phyloP scores from a whole-genome alignment of 1,140 invertebrate species.

The Episyrphus balteatus region DNA sequence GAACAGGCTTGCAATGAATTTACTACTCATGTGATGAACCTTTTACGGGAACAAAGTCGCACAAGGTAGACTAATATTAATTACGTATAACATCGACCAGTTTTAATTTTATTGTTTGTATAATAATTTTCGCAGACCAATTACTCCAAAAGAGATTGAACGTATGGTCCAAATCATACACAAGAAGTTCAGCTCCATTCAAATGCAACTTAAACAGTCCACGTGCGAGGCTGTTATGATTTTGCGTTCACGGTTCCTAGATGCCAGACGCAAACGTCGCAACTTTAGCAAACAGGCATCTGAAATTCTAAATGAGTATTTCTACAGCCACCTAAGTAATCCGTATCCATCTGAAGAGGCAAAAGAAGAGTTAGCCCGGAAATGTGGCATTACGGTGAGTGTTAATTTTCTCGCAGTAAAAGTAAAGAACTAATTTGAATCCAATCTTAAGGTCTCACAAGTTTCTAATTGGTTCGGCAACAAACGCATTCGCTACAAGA shows the following conservation, averaged over 20 bases:
- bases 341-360: slow-evolving; percentile 99
- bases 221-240: slow-evolving; percentile 99
- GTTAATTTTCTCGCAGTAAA: neutral
- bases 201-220: slow-evolving; percentile 99
- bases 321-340: slow-evolving; percentile 98
- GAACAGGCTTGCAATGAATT: slow-evolving; percentile 99
- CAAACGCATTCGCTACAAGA: slow-evolving; percentile 99
- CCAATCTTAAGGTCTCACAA: slow-evolving; percentile 42
- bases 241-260: slow-evolving; percentile 78
- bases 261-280: slow-evolving; percentile 94
- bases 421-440: slow-evolving; percentile 1
- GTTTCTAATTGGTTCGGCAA: slow-evolving; percentile 99
- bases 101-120: slow-evolving; percentile 2
- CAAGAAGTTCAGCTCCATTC: slow-evolving; percentile 99
- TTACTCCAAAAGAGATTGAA: slow-evolving; percentile 92
- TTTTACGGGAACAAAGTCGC: slow-evolving; percentile 92
- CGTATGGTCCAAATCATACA: slow-evolving; percentile 99
- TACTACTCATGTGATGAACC: slow-evolving; percentile 98
- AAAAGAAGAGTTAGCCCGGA: slow-evolving; percentile 98
- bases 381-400: slow-evolving; percentile 97
- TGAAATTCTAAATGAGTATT: slow-evolving; percentile 99
- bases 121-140: slow-evolving; percentile 57
- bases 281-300: slow-evolving; percentile 99
- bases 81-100: neutral
- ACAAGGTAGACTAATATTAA: slow-evolving; percentile 54